Conservation (phyloP, 2,888 invertebrate species). For the Nebria salina region DNA sequence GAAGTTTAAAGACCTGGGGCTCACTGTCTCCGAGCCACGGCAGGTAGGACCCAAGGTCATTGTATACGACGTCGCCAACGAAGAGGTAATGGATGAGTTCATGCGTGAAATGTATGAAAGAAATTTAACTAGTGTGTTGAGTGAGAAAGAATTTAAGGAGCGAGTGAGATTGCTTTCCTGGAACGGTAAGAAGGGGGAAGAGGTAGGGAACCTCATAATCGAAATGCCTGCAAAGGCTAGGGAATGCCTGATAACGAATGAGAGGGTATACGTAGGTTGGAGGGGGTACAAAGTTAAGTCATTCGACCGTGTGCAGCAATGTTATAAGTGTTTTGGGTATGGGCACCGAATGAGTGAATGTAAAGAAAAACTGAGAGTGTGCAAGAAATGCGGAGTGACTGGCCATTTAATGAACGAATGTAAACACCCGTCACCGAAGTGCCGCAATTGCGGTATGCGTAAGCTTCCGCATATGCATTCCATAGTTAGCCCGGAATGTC, state of each 20-base stretch:
- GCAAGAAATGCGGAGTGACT: background rate
- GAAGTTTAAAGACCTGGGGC: background rate
- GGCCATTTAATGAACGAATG: background rate
- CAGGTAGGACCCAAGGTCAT: background rate
- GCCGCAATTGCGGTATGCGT: background rate
- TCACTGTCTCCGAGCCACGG: background rate
- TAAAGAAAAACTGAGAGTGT: no score
- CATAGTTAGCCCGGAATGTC: background rate
- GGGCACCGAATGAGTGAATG: no score
- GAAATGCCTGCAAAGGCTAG: background rate
- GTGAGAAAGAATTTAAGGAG: conserved; percentile 5
- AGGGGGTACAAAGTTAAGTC: background rate
- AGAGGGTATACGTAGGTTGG: background rate
- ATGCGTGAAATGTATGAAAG: background rate
- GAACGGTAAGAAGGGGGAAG: background rate
- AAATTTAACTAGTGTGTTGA: background rate
- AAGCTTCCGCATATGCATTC: background rate
- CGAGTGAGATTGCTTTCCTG: background rate
- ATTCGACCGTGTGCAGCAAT: background rate
- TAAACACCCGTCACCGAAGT: background rate
- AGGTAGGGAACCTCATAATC: background rate
- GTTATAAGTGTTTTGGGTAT: no score
- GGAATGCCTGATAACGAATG: background rate
- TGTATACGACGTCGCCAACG: background rate
- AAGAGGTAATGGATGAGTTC: background rate